Evolutionary conservation across 2,888 invertebrate genomes (phyloP), one percentile per base, ranked within the genome.

Genomic region (Copidosoma aretas): DNA sequence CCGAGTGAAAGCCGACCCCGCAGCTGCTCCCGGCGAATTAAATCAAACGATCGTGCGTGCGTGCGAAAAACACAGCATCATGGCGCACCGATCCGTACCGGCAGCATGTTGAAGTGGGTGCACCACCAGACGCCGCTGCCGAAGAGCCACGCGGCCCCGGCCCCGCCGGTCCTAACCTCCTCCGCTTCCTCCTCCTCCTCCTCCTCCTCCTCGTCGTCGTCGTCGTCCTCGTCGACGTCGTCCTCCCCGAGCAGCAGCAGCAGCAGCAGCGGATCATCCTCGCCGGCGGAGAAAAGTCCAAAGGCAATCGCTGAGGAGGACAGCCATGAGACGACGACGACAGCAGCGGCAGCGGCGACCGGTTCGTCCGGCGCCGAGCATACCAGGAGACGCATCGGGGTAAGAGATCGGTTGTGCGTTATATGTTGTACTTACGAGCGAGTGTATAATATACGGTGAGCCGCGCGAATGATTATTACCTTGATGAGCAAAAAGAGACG

Each of bases 311-410:
- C 41, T 3, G 43, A 58, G 32, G 32, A 32, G 32, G 32, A 8
- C 8, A 32, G 32, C 8, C 4, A 32, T 32, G 41, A 15, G 25
- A 21, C 41, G 41, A 14, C 19, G 39, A 39, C 15, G 46, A 17
- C n/a, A 57, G 19, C 41, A 41, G 12, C 19, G 39, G 17, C 15
- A 14, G 4, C n/a, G 32, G 19, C 57, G 19, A 62, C 69, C 58
- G 43, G 65, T 67, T 68, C 57, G 63, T n/a, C 60, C 57, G 25
- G 51, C 59, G 49, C 60, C 60, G 63, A 51, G 64, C 60, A 61
- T 41, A 67, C 65, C 17, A 76, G 76, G 59, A 70, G 75, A 71
- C 76, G 75, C 57, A 76, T 77, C 73, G 78, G 78, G 78, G 79
- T 79, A 78, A 79, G 77, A 64, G 62, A 8, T n/a, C n/a, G n/a